phyloP scores from a whole-genome alignment of 2,113 vertebrate species.

The Polyodon spathula region DNA sequence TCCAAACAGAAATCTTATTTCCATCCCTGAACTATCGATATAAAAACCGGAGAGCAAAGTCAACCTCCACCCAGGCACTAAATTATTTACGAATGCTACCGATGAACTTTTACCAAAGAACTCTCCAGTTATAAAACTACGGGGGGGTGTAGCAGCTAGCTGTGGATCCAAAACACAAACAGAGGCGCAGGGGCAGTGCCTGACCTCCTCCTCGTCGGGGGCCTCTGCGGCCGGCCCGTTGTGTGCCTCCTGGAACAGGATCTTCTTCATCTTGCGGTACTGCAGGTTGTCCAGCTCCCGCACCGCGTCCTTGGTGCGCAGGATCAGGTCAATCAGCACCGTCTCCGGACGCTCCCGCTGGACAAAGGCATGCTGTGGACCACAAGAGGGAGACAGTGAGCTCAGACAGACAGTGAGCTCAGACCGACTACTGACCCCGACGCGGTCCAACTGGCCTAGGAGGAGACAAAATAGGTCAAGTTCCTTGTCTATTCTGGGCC shows the following conservation, averaged over 20 bases:
- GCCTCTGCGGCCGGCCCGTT: conserved; percentile 86
- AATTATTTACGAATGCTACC: too few species aligned
- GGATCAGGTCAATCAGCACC: conserved; percentile 92
- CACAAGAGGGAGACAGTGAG: conserved; percentile 13
- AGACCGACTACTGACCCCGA: too few species aligned
- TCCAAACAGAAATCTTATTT: too few species aligned
- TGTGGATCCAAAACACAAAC: neutral
- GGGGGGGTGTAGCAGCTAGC: neutral
- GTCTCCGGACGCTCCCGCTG: conserved; percentile 86
- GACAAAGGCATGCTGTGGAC: conserved; percentile 87
- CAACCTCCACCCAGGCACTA: too few species aligned
- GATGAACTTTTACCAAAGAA: too few species aligned
- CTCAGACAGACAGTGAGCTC: too few species aligned
- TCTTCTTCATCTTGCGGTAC: conserved; percentile 98
- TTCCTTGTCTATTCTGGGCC: too few species aligned
- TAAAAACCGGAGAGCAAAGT: too few species aligned
- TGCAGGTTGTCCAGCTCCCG: conserved; percentile 96
- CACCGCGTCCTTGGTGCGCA: conserved; percentile 94
- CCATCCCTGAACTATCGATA: too few species aligned
- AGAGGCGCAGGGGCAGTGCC: neutral
- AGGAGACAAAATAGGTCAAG: too few species aligned
- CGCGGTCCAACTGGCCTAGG: too few species aligned
- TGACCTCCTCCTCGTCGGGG: conserved; percentile 93
- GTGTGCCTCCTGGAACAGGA: conserved; percentile 94
- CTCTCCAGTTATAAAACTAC: neutral